Conservation (phyloP, 2,888 invertebrate genomes). For the Clusia tigrina region DNA sequence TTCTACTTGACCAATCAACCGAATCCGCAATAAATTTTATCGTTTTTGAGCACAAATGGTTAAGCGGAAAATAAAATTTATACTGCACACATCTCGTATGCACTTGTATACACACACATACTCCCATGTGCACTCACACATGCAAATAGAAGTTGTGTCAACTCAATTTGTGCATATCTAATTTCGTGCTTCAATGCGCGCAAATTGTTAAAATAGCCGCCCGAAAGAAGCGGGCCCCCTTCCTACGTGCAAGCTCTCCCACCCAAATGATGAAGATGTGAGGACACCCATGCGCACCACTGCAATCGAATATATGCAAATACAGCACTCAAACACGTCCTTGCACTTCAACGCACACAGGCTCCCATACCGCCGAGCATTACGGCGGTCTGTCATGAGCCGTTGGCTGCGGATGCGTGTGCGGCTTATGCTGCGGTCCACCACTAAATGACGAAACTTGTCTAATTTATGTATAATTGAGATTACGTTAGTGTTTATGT, state of each 20-base stretch:
- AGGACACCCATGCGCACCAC: not conserved
- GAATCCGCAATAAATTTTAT: slow-evolving; percentile 43
- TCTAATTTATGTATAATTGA: slow-evolving; percentile 28
- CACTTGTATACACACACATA: not conserved
- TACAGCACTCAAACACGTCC: not conserved
- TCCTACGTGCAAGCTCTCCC: not conserved
- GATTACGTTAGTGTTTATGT: not conserved
- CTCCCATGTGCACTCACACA: slow-evolving; percentile 12
- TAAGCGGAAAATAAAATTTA: slow-evolving; percentile 26
- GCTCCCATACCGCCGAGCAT: not conserved
- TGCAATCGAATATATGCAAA: not conserved
- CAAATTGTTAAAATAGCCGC: slow-evolving; percentile 3
- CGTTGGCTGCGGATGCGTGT: not conserved
- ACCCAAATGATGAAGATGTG: not conserved
- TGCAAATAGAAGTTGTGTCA: slow-evolving; percentile 32
- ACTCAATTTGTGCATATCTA: slow-evolving; percentile 44
- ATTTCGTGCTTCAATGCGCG: slow-evolving; percentile 40
- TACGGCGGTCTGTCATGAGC: not conserved
- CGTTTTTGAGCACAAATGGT: slow-evolving; percentile 26
- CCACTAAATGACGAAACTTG: slow-evolving; percentile 31
- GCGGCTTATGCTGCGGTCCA: too few relatives aligned
- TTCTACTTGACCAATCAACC: slow-evolving; percentile 41
- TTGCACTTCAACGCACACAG: slow-evolving; percentile 1
- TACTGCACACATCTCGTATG: slow-evolving; percentile 19
- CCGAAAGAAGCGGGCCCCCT: not conserved